Evolutionary conservation across 2,888 invertebrate genomes (phyloP).

Genomic region (Sesamia inferens): DNA sequence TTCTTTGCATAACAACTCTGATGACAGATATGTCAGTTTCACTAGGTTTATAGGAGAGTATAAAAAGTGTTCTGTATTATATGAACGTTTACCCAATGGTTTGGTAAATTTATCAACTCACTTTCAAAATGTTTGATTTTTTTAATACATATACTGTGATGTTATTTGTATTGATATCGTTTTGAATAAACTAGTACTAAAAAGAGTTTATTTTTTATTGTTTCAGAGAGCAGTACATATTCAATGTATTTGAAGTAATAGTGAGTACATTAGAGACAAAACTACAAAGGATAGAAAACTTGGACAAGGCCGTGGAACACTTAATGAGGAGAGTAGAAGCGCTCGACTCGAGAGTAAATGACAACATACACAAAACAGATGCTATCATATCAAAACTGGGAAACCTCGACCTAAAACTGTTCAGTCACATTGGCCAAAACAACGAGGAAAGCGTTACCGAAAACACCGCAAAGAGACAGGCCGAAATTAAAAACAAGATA

Average conservation of each 20-base stretch:
- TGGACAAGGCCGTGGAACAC: conserved; percentile 96
- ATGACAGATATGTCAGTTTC: conserved; percentile 71
- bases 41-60: conserved; percentile 40
- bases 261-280: conserved; percentile 96
- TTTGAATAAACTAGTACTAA: conserved; percentile 3
- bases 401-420: conserved; percentile 93
- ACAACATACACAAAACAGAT: conserved; percentile 96
- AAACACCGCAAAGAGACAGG: conserved; percentile 69
- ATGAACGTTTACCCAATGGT: background rate
- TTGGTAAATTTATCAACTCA: background rate
- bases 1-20: conserved; percentile 67
- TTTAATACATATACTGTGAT: background rate
- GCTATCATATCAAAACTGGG: conserved; percentile 94
- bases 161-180: background rate
- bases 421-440: conserved; percentile 88
- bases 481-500: conserved; percentile 69
- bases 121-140: background rate
- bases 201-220: conserved; percentile 69
- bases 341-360: conserved; percentile 94
- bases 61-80: background rate
- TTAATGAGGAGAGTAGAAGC: conserved; percentile 96
- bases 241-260: conserved; percentile 97
- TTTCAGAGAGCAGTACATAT: conserved; percentile 96
- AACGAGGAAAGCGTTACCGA: conserved; percentile 81
- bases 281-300: conserved; percentile 95